Percentiles rank a stretch among this genome's conserved stretches.
Evolutionary conservation across 2,113 vertebrate species (phyloP).

Genomic region (Charadrius vociferus): DNA sequence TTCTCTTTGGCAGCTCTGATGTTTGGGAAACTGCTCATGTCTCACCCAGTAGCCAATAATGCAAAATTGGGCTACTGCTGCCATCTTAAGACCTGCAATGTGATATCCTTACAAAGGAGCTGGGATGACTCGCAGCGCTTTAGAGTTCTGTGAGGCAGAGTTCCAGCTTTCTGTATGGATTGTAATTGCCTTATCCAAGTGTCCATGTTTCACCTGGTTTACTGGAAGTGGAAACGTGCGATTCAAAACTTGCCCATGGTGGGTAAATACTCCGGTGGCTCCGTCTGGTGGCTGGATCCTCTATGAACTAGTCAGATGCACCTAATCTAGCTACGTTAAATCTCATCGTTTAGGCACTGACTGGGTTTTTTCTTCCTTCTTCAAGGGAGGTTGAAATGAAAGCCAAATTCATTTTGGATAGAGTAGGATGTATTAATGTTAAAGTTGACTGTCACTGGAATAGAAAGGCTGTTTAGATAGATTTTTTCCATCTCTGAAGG

Average conservation of each 20-base stretch:
- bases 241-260: not conserved
- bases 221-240: not conserved
- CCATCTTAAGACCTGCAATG: not conserved
- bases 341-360: not conserved
- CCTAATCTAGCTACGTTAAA: not conserved
- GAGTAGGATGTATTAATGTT: not conserved
- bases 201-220: not conserved
- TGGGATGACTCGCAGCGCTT: not conserved
- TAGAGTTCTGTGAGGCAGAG: not conserved
- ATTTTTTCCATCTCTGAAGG: not conserved
- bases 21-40: fast-evolving
- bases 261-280: not conserved
- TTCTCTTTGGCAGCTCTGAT: not conserved
- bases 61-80: not conserved
- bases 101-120: not conserved
- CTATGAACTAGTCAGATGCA: not conserved
- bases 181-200: not conserved
- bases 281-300: not conserved
- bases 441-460: not conserved
- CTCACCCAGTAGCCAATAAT: not conserved
- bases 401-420: not conserved
- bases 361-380: not conserved
- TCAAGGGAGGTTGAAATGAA: not conserved
- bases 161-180: not conserved
- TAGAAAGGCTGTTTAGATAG: not conserved